Conservation (phyloP, 2,113 vertebrate genomes). For the Thamnaconus septentrionalis region DNA sequence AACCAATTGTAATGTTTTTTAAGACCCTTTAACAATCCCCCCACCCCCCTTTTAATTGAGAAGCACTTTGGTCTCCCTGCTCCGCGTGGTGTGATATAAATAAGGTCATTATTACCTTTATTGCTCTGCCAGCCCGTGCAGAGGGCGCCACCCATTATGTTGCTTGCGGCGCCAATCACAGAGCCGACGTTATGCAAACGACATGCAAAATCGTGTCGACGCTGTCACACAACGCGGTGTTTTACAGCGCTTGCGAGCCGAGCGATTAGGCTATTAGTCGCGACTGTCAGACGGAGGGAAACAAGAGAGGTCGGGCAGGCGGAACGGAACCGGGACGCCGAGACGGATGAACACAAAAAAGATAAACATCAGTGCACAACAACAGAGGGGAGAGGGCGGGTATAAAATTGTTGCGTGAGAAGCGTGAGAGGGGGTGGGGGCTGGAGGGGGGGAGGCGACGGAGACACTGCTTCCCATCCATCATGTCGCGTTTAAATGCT, state of each 20-base stretch:
- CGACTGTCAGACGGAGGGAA: slow-evolving; percentile 49
- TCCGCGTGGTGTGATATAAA: slow-evolving; percentile 42
- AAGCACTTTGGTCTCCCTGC: slow-evolving; percentile 26
- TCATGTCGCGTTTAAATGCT: slow-evolving; percentile 54
- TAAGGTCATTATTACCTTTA: slow-evolving; percentile 46
- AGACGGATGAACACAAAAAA: slow-evolving; percentile 49
- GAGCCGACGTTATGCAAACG: slow-evolving; percentile 51
- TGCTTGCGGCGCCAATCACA: slow-evolving; percentile 26
- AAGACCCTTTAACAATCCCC: no score
- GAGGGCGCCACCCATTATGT: slow-evolving; percentile 16
- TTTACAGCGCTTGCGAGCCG: slow-evolving; percentile 45
- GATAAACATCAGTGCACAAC: slow-evolving; percentile 33
- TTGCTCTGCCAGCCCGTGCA: slow-evolving; percentile 9
- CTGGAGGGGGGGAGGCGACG: slow-evolving; percentile 39
- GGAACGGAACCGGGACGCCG: slow-evolving; percentile 47
- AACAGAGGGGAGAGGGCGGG: slow-evolving; percentile 11
- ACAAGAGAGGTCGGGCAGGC: slow-evolving; percentile 40
- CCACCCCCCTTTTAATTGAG: slow-evolving; percentile 25
- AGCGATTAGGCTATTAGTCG: slow-evolving; percentile 40
- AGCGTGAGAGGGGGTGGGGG: slow-evolving; percentile 37
- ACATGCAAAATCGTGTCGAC: slow-evolving; percentile 46
- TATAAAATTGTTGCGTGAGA: slow-evolving; percentile 32
- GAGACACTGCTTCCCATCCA: slow-evolving; percentile 46
- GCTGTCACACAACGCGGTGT: slow-evolving; percentile 32
- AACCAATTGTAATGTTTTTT: no score